Base-by-base conservation (phyloP, 2,113 vertebrate species). In the Nettapus auritus region DNA sequence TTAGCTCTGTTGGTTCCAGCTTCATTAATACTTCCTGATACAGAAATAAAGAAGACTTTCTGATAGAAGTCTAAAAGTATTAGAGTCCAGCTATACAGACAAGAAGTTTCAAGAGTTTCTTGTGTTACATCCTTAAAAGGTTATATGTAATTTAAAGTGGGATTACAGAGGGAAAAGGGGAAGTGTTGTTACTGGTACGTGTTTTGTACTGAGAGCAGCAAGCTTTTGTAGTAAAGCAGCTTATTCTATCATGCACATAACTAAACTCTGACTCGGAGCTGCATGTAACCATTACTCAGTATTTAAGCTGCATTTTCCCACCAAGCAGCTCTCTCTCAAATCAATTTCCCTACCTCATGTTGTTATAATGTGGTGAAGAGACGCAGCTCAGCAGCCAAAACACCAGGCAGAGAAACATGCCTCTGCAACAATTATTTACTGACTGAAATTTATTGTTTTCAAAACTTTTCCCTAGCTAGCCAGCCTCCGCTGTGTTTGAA, bases 201-300 rank as follows among this genome's bases (percentile, higher is more conserved):
- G 40, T 42, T 70, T 69, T 82, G 63, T 69, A 64, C 31, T 22
- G 81, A 2, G 10, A 38, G 18, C 8, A 29, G 28, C 22, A 77
- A 88, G 42, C 42, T 59, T 74, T 11, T 69, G 44, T 8, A 28
- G 68, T 42, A 62, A 66, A 7, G 1, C 31, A 70, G 31, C 50
- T 81, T 2, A 2, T 79, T 68, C 53, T 2, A 1, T 64, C 28
- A 11, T 0, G 11, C 0, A 1, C 15, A 21, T 26, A 60, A 42
- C 62, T 16, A 13, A 66, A 81, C 40, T 42, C 8, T 0, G 44
- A 70, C 59, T 20, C n/a, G 75, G 76, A 87, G 70, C 50, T 88
- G 64, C 55, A 70, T 3, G 50, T 21, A 91, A 67, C 71, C 62
- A 25, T 48, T 50, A 8, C 50, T 70, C 48, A 25, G 50, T 25